A percentile compares a stretch with the other conserved stretches of the same genome.
Evolutionary conservation across 2,797 vertebrate species (phyloP).

Genomic region (Sardinella longiceps): DNA sequence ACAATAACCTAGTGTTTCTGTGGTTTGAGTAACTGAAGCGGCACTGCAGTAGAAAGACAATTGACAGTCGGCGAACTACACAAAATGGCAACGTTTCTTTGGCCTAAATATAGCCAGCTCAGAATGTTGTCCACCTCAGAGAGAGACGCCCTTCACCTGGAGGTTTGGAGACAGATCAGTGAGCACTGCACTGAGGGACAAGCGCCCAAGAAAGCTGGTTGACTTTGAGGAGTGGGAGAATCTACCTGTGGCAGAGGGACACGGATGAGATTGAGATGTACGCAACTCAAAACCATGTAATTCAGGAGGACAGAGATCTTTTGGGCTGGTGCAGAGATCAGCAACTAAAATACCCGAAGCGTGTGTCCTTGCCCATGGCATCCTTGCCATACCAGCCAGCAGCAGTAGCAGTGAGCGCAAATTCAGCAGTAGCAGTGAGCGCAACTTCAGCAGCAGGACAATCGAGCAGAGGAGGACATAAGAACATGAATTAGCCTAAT

Average conservation of each 20-base stretch:
- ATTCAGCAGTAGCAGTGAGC: slow-evolving; percentile 20
- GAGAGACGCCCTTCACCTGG: neutral
- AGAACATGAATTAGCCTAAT: no score
- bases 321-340: neutral
- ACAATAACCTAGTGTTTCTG: slow-evolving; percentile 32
- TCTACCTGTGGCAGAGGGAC: neutral
- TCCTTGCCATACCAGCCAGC: slow-evolving; percentile 20
- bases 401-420: slow-evolving; percentile 27
- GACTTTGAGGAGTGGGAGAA: neutral
- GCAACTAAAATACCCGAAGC: neutral
- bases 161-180: neutral
- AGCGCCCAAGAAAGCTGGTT: neutral
- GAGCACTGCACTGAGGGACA: neutral
- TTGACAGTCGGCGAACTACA: neutral
- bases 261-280: neutral
- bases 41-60: neutral
- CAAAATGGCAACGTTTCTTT: neutral
- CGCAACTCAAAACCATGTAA: neutral
- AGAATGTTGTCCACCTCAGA: neutral
- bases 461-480: slow-evolving; percentile 20
- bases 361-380: neutral
- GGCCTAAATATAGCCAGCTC: neutral
- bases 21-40: slow-evolving; percentile 34
- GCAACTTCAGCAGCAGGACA: no score
- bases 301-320: neutral